These are phyloP conservation scores for Oithona nana DNA, from an alignment of 2,888 invertebrate genomes.

Conservation along the genomic window DNA sequence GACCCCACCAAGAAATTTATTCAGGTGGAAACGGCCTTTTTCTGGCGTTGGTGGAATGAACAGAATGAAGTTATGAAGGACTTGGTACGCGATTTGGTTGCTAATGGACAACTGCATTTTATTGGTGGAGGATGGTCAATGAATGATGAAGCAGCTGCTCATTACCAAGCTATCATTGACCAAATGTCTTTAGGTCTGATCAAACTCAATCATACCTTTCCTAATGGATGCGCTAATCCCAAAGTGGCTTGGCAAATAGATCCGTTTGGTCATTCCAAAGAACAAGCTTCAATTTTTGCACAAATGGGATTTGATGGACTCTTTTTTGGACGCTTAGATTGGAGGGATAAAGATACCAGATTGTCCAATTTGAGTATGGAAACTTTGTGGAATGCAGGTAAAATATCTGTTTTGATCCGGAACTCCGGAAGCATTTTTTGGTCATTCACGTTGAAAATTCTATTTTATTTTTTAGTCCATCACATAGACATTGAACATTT, in stretches of 20 bases:
- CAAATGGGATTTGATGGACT: slow-evolving; percentile 35
- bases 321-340: slow-evolving; percentile 32
- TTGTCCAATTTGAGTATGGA: slow-evolving; percentile 27
- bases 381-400: slow-evolving; percentile 30
- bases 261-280: slow-evolving; percentile 57
- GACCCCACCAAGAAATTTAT: slow-evolving; percentile 49
- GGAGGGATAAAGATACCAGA: slow-evolving; percentile 27
- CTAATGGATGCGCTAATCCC: slow-evolving; percentile 47
- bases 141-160: slow-evolving; percentile 56
- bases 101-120: slow-evolving; percentile 10
- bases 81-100: slow-evolving; percentile 34
- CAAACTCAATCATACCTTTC: slow-evolving; percentile 44
- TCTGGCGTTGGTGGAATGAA: slow-evolving; percentile 66
- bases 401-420: too few relatives aligned
- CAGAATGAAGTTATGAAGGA: slow-evolving; percentile 37
- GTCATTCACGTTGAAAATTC: too few relatives aligned
- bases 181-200: slow-evolving; percentile 22
- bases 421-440: too few relatives aligned
- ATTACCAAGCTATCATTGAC: slow-evolving; percentile 38
- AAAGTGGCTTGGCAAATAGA: slow-evolving; percentile 68
- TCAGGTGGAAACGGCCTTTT: slow-evolving; percentile 69
- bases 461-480: too few relatives aligned
- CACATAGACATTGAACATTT: neutral
- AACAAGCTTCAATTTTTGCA: slow-evolving; percentile 40
- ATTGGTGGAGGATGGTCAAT: slow-evolving; percentile 37